Percentiles rank a stretch among this genome's conserved stretches.
Evolutionary conservation across 2,797 vertebrate genomes (phyloP).

Genomic region (Fratercula arctica): DNA sequence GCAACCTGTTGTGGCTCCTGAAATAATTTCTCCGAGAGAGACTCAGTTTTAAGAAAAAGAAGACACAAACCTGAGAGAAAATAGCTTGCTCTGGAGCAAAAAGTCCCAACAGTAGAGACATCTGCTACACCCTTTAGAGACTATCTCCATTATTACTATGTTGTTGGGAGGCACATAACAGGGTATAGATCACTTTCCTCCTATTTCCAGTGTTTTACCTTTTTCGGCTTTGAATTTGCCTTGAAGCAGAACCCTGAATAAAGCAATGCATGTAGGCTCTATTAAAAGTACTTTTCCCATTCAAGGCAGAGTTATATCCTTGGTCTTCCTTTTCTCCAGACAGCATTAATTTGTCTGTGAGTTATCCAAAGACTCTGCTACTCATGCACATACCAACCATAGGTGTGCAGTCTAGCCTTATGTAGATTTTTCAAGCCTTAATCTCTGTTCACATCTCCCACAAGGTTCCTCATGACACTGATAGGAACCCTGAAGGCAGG

Average conservation of each 20-base stretch:
- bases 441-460: background rate
- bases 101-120: background rate
- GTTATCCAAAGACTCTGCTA: background rate
- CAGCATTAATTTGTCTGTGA: background rate
- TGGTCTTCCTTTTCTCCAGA: background rate
- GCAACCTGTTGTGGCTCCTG: background rate
- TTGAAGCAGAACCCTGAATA: background rate
- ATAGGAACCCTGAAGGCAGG: background rate
- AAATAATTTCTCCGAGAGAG: background rate
- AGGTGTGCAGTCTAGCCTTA: background rate
- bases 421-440: background rate
- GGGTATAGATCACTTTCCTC: background rate
- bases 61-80: background rate
- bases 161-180: background rate
- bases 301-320: background rate
- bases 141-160: background rate
- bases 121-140: background rate
- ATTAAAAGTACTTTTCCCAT: background rate
- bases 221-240: background rate
- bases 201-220: background rate
- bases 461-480: background rate
- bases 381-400: background rate
- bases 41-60: background rate
- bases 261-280: background rate
- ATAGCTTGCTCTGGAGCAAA: background rate